A percentile compares a stretch with the other conserved stretches of the same genome.
Conservation (phyloP, 2,888 invertebrate species). For the Drosophila pseudotakahashii region DNA sequence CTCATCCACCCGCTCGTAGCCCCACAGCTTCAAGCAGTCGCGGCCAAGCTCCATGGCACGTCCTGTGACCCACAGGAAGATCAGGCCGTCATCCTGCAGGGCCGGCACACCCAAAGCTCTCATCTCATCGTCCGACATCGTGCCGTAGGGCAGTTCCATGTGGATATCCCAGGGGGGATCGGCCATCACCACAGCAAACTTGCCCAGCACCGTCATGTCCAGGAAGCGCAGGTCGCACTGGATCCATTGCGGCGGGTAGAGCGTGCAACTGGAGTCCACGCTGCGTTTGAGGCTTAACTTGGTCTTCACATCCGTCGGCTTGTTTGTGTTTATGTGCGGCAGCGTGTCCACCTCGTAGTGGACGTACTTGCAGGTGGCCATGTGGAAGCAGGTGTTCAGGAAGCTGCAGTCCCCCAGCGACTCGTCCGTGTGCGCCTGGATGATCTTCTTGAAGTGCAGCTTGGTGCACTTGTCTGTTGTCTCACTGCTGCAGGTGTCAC, state of each 20-base stretch:
- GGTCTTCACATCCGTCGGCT: slow-evolving; percentile 82
- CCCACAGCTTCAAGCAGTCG: slow-evolving; percentile 98
- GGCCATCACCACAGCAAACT: slow-evolving; percentile 99
- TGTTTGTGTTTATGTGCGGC: slow-evolving; percentile 82
- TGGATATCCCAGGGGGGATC: slow-evolving; percentile 99
- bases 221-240: slow-evolving; percentile 94
- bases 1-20: slow-evolving; percentile 98
- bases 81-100: slow-evolving; percentile 96
- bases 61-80: slow-evolving; percentile 99
- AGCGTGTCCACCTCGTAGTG: slow-evolving; percentile 97
- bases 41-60: slow-evolving; percentile 93
- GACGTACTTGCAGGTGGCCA: slow-evolving; percentile 99
- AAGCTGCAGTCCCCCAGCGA: slow-evolving; percentile 98
- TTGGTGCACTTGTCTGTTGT: slow-evolving; percentile 90
- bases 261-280: slow-evolving; percentile 86
- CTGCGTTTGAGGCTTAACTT: slow-evolving; percentile 82
- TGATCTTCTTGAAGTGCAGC: slow-evolving; percentile 98
- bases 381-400: slow-evolving; percentile 98
- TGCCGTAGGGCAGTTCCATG: slow-evolving; percentile 98
- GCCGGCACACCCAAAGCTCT: slow-evolving; percentile 96
- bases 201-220: slow-evolving; percentile 87
- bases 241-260: slow-evolving; percentile 97
- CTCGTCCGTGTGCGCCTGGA: slow-evolving; percentile 97
- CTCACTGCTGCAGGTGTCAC: slow-evolving; percentile 56
- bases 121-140: slow-evolving; percentile 99